phyloP scores from a whole-genome alignment of 2,113 vertebrate species.

The Felis chaus region DNA sequence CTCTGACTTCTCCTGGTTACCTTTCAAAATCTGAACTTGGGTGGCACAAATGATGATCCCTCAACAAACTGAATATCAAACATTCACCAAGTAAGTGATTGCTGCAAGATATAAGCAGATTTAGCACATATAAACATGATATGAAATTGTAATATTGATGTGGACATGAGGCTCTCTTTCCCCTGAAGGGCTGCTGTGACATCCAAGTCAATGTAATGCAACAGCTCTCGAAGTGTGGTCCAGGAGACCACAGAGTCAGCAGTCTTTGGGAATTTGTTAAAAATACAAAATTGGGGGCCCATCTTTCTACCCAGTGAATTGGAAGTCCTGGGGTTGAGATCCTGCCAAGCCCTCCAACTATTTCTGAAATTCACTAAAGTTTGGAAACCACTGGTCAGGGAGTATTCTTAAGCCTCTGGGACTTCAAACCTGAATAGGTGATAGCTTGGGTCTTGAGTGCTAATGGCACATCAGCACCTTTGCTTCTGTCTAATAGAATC shows the following conservation, averaged over 20 bases:
- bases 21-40: not conserved
- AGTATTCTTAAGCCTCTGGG: not conserved
- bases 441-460: not conserved
- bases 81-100: not conserved
- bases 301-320: not conserved
- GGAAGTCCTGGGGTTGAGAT: not conserved
- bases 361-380: not conserved
- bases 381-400: not conserved
- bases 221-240: not conserved
- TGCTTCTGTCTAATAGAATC: not conserved
- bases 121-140: not conserved
- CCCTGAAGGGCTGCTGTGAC: not conserved
- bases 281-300: not conserved
- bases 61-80: not conserved
- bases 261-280: not conserved
- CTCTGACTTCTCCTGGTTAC: not conserved
- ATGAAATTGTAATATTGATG: not conserved
- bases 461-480: not conserved
- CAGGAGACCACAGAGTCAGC: not conserved
- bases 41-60: not conserved
- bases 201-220: not conserved
- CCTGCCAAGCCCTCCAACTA: not conserved
- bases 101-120: not conserved
- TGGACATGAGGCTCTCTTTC: not conserved
- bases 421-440: not conserved